A percentile compares a stretch with the other conserved stretches of the same genome.
Conservation (phyloP, 2,797 vertebrate genomes). For the Lepilemur ruficaudatus region DNA sequence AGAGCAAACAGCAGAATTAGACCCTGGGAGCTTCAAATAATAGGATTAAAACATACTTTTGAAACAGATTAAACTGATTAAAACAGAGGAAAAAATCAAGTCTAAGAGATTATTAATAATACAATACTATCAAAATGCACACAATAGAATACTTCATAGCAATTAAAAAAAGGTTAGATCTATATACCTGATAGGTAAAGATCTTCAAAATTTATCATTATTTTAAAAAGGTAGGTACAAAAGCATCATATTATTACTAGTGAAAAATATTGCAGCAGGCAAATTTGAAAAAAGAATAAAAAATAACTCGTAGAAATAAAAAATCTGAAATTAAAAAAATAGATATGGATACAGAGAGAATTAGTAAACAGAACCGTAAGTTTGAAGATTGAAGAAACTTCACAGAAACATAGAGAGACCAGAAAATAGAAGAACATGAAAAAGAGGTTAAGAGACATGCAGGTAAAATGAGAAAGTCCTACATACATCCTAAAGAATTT, state of each 20-base stretch:
- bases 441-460: not conserved
- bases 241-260: not conserved
- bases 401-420: not conserved
- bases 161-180: not conserved
- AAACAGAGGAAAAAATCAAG: not conserved
- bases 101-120: not conserved
- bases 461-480: not conserved
- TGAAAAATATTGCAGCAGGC: not conserved
- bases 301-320: not conserved
- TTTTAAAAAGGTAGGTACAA: not conserved
- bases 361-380: slow-evolving; percentile 20
- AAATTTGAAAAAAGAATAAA: not conserved
- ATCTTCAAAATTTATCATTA: not conserved
- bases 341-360: not conserved
- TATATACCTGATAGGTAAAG: not conserved
- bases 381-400: slow-evolving; percentile 10
- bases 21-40: not conserved
- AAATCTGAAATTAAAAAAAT: not conserved
- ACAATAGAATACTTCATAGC: not conserved
- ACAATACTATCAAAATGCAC: not conserved
- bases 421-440: not conserved
- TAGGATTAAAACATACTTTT: not conserved
- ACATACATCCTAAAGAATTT: not conserved
- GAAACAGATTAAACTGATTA: not conserved
- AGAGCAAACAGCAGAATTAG: not conserved